Evolutionary conservation across 1,140 invertebrate genomes (phyloP).

Genomic region (Fopius arisanus): DNA sequence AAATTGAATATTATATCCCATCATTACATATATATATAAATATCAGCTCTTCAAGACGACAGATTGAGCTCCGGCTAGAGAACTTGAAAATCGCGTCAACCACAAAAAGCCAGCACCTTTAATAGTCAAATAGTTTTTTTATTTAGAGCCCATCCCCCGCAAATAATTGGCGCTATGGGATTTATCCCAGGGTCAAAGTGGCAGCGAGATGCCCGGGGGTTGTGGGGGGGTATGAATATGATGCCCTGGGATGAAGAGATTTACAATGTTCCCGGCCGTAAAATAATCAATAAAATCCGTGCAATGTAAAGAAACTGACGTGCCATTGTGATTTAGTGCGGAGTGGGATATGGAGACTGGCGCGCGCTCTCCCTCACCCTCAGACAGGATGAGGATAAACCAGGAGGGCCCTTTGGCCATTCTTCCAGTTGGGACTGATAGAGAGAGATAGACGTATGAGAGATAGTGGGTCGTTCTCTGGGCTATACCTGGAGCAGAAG

Average conservation of each 20-base stretch:
- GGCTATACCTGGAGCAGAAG: slow-evolving; percentile 38
- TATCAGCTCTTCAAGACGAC: too few species aligned
- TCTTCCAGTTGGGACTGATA: not conserved
- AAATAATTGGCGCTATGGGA: slow-evolving; percentile 22
- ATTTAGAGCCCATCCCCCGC: not conserved
- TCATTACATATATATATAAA: too few species aligned
- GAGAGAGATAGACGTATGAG: not conserved
- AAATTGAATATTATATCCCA: too few species aligned
- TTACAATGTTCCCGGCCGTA: slow-evolving; percentile 63
- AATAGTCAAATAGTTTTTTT: not conserved
- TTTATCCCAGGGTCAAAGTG: slow-evolving; percentile 13
- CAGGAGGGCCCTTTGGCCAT: not conserved
- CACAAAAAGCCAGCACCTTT: not conserved
- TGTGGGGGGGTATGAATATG: slow-evolving; percentile 35
- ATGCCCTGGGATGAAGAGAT: slow-evolving; percentile 58
- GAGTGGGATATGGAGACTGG: slow-evolving; percentile 37
- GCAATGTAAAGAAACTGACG: slow-evolving; percentile 64
- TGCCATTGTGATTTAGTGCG: slow-evolving; percentile 61
- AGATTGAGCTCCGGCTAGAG: too few species aligned
- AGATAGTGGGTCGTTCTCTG: slow-evolving; percentile 23
- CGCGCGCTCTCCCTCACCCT: slow-evolving; percentile 26
- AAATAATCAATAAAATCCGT: slow-evolving; percentile 65
- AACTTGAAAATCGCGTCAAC: too few species aligned
- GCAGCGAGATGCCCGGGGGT: not conserved
- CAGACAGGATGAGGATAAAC: not conserved